Evolutionary conservation across 2,797 vertebrate species (phyloP).

Genomic region (Tiaroga cobitis): DNA sequence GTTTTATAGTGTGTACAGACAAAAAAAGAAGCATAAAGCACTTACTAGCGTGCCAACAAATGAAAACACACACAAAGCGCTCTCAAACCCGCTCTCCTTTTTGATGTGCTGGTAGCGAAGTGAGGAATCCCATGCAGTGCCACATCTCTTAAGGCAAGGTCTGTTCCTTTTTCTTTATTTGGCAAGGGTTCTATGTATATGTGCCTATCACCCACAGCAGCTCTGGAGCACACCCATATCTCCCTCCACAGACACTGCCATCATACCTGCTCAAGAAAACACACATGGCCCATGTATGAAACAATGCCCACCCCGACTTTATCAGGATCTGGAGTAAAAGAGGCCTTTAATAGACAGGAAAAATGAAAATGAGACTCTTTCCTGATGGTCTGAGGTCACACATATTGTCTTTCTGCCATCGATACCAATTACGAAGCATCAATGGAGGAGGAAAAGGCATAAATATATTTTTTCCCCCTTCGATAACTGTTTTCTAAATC

Average conservation of each 20-base stretch:
- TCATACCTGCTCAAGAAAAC: conserved; percentile 38
- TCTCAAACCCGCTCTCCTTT: neutral
- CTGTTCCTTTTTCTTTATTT: conserved; percentile 64
- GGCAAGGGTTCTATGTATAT: conserved; percentile 55
- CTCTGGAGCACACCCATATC: conserved; percentile 63
- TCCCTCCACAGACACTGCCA: conserved; percentile 54
- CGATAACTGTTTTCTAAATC: conserved; percentile 46
- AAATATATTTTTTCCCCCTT: conserved; percentile 32
- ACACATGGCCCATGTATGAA: conserved; percentile 9
- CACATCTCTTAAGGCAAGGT: conserved; percentile 64
- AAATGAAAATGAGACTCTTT: neutral
- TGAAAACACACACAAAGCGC: neutral
- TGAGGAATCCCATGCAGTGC: conserved; percentile 58
- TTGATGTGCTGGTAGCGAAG: conserved; percentile 37
- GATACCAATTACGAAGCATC: conserved; percentile 47
- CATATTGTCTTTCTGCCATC: neutral
- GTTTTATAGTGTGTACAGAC: conserved; percentile 16
- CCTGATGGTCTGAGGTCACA: neutral
- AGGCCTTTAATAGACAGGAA: conserved; percentile 1
- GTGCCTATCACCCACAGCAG: conserved; percentile 63
- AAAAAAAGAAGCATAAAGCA: neutral
- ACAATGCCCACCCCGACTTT: conserved; percentile 34
- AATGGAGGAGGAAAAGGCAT: conserved; percentile 40
- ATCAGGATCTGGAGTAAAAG: neutral
- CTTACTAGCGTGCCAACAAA: conserved; percentile 26